Evolutionary conservation across 2,797 vertebrate species (phyloP).

Genomic region (Gymnothorax reevesii): DNA sequence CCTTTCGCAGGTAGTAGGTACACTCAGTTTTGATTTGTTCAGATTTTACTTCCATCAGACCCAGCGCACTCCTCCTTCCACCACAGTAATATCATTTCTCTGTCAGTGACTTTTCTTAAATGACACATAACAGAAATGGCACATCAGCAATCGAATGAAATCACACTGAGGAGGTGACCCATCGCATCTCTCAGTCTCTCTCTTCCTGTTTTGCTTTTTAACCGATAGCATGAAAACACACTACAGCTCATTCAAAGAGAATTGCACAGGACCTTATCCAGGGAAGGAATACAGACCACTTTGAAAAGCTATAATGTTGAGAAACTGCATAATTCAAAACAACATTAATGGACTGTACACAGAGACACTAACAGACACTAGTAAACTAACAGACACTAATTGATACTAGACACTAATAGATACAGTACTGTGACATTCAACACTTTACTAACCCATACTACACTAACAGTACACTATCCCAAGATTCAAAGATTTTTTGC

Average conservation of each 20-base stretch:
- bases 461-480: too few species aligned
- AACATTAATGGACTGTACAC: neutral
- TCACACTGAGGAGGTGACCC: neutral
- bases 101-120: neutral
- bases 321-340: neutral
- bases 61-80: neutral
- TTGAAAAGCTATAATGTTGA: neutral
- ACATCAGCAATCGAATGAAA: neutral
- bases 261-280: neutral
- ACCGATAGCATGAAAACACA: neutral
- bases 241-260: neutral
- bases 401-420: too few species aligned
- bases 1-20: neutral
- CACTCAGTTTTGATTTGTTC: neutral
- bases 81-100: neutral
- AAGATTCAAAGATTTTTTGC: neutral
- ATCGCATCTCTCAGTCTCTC: neutral
- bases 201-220: neutral
- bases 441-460: too few species aligned
- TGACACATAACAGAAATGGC: neutral
- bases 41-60: neutral
- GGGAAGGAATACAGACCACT: neutral
- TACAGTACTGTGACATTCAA: too few species aligned
- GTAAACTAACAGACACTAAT: too few species aligned
- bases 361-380: too few species aligned